Conservation (phyloP, 2,888 invertebrate species). For the Torymus aiolomorphi region DNA sequence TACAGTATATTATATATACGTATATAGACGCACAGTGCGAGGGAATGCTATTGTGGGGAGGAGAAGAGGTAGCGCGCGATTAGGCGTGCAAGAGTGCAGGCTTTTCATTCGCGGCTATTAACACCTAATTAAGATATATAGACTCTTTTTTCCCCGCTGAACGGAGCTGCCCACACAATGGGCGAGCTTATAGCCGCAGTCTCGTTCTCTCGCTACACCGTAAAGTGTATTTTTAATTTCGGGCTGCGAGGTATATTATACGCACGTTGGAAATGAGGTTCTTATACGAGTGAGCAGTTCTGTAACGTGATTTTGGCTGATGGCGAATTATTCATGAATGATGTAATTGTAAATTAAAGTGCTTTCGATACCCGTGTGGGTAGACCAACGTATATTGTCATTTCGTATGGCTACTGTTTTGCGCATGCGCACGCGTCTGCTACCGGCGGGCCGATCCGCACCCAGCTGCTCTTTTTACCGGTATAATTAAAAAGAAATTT, state of each 20-base stretch:
- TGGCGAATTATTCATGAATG: too few species aligned
- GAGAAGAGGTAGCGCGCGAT: background rate
- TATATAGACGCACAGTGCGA: too few species aligned
- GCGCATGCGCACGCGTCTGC: background rate
- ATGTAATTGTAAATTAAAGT: too few species aligned
- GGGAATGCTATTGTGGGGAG: slow-evolving; percentile 40
- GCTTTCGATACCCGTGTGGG: too few species aligned
- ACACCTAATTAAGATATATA: slow-evolving; percentile 53
- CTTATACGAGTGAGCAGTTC: too few species aligned
- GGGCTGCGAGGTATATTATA: too few species aligned
- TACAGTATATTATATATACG: too few species aligned
- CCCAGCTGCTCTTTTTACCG: slow-evolving; percentile 59
- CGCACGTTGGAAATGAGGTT: too few species aligned
- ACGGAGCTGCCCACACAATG: background rate
- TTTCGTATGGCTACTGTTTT: slow-evolving; percentile 7
- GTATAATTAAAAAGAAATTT: slow-evolving; percentile 68
- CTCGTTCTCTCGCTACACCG: too few species aligned
- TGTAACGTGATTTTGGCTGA: too few species aligned
- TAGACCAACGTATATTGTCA: background rate
- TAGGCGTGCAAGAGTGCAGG: slow-evolving; percentile 9
- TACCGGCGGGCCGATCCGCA: background rate
- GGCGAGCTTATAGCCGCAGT: too few species aligned
- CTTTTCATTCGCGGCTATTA: slow-evolving; percentile 45
- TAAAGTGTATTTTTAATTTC: too few species aligned
- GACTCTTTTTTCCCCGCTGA: background rate